Percentiles rank a stretch among this genome's conserved stretches.
Evolutionary conservation across 1,140 invertebrate genomes (phyloP).

Genomic region (Rhagoletis zephyria): DNA sequence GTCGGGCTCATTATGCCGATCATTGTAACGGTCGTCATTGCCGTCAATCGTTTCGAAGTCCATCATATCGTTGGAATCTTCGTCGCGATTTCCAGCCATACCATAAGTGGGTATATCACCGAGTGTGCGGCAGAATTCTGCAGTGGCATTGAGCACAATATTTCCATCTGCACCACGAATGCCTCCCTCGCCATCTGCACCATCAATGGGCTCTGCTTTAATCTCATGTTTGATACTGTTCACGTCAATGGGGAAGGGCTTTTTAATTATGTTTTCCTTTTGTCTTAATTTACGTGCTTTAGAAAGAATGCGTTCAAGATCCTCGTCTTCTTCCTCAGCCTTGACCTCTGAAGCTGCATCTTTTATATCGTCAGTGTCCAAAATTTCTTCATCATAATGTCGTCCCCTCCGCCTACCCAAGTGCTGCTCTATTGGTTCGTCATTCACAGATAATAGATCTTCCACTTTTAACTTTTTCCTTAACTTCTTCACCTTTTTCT

Average conservation of each 20-base stretch:
- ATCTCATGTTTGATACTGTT: slow-evolving; percentile 69
- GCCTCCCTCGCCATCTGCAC: slow-evolving; percentile 65
- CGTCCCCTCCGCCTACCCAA: slow-evolving; percentile 74
- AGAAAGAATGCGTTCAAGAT: slow-evolving; percentile 82
- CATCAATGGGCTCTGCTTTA: slow-evolving; percentile 74
- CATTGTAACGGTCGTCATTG: slow-evolving; percentile 64
- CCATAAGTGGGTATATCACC: slow-evolving; percentile 96
- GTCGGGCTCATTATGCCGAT: slow-evolving; percentile 51
- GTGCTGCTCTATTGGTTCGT: slow-evolving; percentile 74
- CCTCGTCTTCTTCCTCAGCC: slow-evolving; percentile 81
- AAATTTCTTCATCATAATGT: slow-evolving; percentile 64
- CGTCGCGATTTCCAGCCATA: slow-evolving; percentile 89
- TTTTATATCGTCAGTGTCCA: slow-evolving; percentile 76
- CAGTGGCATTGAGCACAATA: slow-evolving; percentile 93
- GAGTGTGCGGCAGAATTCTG: slow-evolving; percentile 96
- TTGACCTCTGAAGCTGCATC: slow-evolving; percentile 73
- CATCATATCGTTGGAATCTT: slow-evolving; percentile 87
- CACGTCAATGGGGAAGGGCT: slow-evolving; percentile 72
- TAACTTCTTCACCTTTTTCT: slow-evolving; percentile 84
- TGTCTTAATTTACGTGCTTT: slow-evolving; percentile 84
- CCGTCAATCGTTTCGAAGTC: slow-evolving; percentile 67
- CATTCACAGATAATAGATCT: slow-evolving; percentile 74
- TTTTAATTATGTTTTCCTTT: slow-evolving; percentile 74
- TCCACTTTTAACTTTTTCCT: slow-evolving; percentile 77
- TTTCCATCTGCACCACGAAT: slow-evolving; percentile 55